Percentiles rank a stretch among this genome's conserved stretches.
Evolutionary conservation across 2,113 vertebrate species (phyloP).

Genomic region (Scophthalmus maximus): DNA sequence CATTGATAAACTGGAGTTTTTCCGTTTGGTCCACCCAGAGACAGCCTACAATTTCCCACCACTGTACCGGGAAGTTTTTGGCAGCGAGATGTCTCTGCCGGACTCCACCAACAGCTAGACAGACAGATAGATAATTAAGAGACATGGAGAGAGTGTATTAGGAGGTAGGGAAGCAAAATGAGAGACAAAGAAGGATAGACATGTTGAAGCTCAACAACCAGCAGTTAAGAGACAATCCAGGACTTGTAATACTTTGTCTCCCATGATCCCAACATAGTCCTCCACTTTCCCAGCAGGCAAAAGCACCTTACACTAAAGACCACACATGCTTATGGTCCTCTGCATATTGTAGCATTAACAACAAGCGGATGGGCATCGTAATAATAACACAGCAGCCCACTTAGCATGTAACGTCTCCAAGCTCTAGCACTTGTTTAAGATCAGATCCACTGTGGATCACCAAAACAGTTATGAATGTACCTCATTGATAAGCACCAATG

Average conservation of each 20-base stretch:
- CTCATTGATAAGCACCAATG: conserved; percentile 75
- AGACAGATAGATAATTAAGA: conserved; percentile 32
- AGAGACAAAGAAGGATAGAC: conserved; percentile 63
- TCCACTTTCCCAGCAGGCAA: conserved; percentile 74
- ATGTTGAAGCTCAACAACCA: conserved; percentile 75
- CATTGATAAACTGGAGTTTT: conserved; percentile 92
- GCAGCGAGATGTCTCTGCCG: conserved; percentile 86
- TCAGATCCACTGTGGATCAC: conserved; percentile 63
- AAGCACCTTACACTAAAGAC: conserved; percentile 81
- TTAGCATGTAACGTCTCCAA: conserved; percentile 51
- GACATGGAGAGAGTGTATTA: conserved; percentile 48
- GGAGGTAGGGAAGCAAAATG: conserved; percentile 61
- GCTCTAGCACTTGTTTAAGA: conserved; percentile 57
- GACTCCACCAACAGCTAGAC: conserved; percentile 84
- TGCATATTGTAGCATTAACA: conserved; percentile 77
- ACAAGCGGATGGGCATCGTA: conserved; percentile 49
- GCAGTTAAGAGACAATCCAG: conserved; percentile 80
- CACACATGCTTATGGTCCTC: conserved; percentile 68
- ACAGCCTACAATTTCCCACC: conserved; percentile 90
- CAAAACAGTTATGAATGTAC: conserved; percentile 81
- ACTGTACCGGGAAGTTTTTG: conserved; percentile 92
- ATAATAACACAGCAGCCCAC: conserved; percentile 52
- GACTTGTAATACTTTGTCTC: conserved; percentile 72
- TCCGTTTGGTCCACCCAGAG: conserved; percentile 90
- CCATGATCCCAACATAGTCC: conserved; percentile 73